Percentiles rank a stretch among this genome's conserved stretches.
phyloP scores from a whole-genome alignment of 2,888 invertebrate species.

The Cetonia aurata region DNA sequence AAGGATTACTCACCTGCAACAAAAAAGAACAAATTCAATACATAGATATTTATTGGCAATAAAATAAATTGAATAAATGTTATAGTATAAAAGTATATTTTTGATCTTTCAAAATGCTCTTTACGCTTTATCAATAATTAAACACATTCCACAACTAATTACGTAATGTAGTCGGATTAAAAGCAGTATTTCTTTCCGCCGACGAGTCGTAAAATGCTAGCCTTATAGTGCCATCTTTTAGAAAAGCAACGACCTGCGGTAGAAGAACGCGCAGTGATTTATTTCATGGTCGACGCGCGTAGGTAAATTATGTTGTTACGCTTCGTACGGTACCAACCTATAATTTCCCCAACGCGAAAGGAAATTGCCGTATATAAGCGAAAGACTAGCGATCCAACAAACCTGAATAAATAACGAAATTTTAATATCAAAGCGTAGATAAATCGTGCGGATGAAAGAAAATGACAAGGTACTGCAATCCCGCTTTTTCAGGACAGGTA shows the following conservation, averaged over 20 bases:
- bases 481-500: too few species aligned
- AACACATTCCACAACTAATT: too few species aligned
- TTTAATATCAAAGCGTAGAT: slow-evolving; percentile 14
- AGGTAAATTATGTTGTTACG: slow-evolving; percentile 29
- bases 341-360: slow-evolving; percentile 29
- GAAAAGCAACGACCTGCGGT: too few species aligned
- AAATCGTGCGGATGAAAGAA: neutral
- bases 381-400: neutral
- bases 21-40: slow-evolving; percentile 3
- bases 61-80: neutral
- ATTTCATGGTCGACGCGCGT: slow-evolving; percentile 15
- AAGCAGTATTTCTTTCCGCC: too few species aligned
- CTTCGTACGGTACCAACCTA: slow-evolving; percentile 25
- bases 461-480: too few species aligned
- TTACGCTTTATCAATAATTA: too few species aligned
- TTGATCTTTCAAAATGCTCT: neutral
- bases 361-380: slow-evolving; percentile 14
- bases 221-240: too few species aligned
- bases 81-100: neutral
- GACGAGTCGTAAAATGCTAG: too few species aligned
- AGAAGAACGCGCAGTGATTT: slow-evolving; percentile 1
- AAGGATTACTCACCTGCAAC: slow-evolving; percentile 33
- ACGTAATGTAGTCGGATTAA: too few species aligned
- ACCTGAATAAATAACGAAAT: slow-evolving; percentile 19
- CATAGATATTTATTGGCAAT: too few species aligned